A percentile compares a stretch with the other conserved stretches of the same genome.
Conservation (phyloP, 2,113 vertebrate species). For the Heterotis niloticus region DNA sequence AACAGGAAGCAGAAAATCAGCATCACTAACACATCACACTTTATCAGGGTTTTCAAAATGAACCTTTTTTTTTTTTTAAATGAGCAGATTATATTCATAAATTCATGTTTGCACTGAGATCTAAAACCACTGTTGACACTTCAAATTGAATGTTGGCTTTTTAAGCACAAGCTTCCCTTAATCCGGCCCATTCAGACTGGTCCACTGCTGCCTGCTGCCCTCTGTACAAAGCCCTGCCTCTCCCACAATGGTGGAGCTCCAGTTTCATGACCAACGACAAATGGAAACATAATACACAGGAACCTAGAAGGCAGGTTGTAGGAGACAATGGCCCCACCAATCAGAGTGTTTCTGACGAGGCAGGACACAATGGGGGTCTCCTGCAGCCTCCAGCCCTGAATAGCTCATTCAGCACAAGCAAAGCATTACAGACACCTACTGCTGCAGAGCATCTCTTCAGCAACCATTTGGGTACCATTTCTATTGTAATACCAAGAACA, state of each 20-base stretch:
- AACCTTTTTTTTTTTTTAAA: slow-evolving; percentile 11
- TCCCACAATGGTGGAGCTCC: slow-evolving; percentile 37
- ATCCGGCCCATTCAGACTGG: slow-evolving; percentile 4
- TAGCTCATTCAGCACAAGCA: slow-evolving; percentile 33
- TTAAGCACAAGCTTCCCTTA: slow-evolving; percentile 1
- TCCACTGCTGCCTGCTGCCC: background rate
- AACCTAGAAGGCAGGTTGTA: slow-evolving; percentile 33
- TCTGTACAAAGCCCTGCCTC: slow-evolving; percentile 29
- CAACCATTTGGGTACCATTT: slow-evolving; percentile 22
- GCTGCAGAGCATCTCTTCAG: slow-evolving; percentile 30
- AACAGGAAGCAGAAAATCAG: slow-evolving; percentile 11
- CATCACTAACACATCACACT: slow-evolving; percentile 2
- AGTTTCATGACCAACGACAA: slow-evolving; percentile 41
- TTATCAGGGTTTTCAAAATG: slow-evolving; percentile 25
- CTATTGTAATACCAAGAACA: slow-evolving; percentile 20
- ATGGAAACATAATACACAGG: slow-evolving; percentile 46
- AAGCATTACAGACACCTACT: slow-evolving; percentile 37
- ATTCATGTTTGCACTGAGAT: slow-evolving; percentile 17
- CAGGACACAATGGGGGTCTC: slow-evolving; percentile 33
- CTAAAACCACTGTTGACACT: slow-evolving; percentile 29
- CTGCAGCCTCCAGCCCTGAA: slow-evolving; percentile 38
- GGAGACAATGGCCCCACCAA: slow-evolving; percentile 41
- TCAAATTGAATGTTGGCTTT: slow-evolving; percentile 34
- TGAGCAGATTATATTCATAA: slow-evolving; percentile 24
- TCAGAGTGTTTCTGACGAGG: slow-evolving; percentile 34